These are phyloP conservation scores for Ophion ellenae DNA, from an alignment of 2,888 invertebrate species.

Conservation along the genomic window DNA sequence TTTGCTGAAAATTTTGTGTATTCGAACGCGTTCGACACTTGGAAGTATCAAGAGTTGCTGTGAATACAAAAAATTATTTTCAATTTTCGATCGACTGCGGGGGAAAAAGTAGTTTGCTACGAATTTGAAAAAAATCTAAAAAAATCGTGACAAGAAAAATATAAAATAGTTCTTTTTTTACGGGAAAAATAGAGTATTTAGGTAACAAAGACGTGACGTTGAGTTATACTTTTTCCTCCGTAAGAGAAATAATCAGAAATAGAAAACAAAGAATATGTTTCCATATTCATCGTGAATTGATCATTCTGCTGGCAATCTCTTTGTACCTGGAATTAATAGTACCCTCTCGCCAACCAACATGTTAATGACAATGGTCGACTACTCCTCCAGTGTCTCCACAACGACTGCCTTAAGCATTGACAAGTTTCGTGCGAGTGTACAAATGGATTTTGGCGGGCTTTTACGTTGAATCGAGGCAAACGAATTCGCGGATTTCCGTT, in stretches of 20 bases:
- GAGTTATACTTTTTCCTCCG: too few species aligned
- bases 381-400: not conserved
- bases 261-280: too few species aligned
- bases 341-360: not conserved
- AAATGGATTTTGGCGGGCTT: slow-evolving; percentile 20
- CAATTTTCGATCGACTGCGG: not conserved
- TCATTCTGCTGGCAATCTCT: too few species aligned
- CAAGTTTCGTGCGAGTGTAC: not conserved
- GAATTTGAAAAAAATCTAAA: too few species aligned
- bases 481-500: slow-evolving; percentile 27
- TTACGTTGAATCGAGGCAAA: slow-evolving; percentile 13
- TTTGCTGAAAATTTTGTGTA: not conserved
- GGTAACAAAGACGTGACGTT: too few species aligned
- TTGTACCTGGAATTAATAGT: too few species aligned
- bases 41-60: not conserved
- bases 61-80: not conserved
- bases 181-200: too few species aligned
- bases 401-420: not conserved
- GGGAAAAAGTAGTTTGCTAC: not conserved
- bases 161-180: too few species aligned
- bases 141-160: too few species aligned
- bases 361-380: not conserved
- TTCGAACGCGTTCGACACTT: too few species aligned
- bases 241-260: too few species aligned
- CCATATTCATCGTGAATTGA: too few species aligned